Evolutionary conservation across 1,140 invertebrate species (phyloP).

Genomic region (Holcopasites calliopsidis): DNA sequence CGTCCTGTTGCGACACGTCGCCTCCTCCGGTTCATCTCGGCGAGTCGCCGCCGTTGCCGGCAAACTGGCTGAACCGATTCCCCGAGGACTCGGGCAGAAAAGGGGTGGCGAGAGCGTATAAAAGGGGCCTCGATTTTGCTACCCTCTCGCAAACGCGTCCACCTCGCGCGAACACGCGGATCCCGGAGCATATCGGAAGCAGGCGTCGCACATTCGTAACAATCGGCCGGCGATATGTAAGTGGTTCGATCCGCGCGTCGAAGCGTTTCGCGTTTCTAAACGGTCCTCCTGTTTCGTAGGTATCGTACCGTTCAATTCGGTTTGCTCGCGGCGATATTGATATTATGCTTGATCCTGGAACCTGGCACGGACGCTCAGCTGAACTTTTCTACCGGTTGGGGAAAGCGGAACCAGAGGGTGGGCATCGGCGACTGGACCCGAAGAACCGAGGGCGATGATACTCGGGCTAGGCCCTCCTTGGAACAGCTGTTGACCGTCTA

Average conservation of each 20-base stretch:
- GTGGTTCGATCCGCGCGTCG: background rate
- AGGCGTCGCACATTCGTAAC: background rate
- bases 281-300: conserved; percentile 24
- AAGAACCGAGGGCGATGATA: conserved; percentile 5
- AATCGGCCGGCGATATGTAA: conserved; percentile 16
- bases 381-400: conserved; percentile 76
- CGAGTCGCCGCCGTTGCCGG: background rate
- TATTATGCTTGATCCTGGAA: conserved; percentile 57
- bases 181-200: background rate
- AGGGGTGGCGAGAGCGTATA: conserved; percentile 40
- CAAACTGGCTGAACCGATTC: background rate
- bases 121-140: conserved; percentile 12
- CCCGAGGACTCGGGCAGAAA: background rate
- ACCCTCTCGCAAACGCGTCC: conserved; percentile 6
- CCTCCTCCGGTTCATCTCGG: background rate
- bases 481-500: conserved; percentile 64
- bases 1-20: background rate
- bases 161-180: background rate
- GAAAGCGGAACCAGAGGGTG: conserved; percentile 64
- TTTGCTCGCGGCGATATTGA: conserved; percentile 46
- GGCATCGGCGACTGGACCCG: conserved; percentile 33
- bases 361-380: conserved; percentile 65
- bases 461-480: conserved; percentile 22
- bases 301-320: conserved; percentile 41
- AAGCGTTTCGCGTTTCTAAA: background rate